phyloP scores from a whole-genome alignment of 2,888 invertebrate species.

The Torymus auratus region DNA sequence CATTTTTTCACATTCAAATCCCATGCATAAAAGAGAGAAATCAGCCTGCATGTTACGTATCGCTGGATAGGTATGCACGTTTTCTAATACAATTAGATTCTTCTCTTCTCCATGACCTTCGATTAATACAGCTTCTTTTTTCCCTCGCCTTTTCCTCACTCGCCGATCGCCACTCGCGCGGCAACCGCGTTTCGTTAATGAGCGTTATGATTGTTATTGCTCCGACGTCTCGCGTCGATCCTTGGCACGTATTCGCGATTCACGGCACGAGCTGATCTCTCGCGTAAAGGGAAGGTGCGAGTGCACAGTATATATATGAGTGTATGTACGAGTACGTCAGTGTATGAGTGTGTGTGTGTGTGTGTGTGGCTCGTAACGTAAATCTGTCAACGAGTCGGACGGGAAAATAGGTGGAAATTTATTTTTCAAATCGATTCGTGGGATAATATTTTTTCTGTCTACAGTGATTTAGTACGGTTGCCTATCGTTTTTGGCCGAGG shows the following conservation, averaged over 20 bases:
- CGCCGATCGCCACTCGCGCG: too few species aligned
- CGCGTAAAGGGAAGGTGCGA: slow-evolving; percentile 35
- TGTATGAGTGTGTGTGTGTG: too few species aligned
- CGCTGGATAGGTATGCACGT: slow-evolving; percentile 17
- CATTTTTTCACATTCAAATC: too few species aligned
- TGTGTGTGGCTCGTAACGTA: too few species aligned
- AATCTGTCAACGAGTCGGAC: too few species aligned
- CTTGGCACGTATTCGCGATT: slow-evolving; percentile 56
- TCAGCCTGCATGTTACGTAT: slow-evolving; percentile 4
- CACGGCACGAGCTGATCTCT: background rate
- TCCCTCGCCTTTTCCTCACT: slow-evolving; percentile 32
- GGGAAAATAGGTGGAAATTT: slow-evolving; percentile 23
- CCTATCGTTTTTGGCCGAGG: too few species aligned
- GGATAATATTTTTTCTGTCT: too few species aligned
- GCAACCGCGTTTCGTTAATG: slow-evolving; percentile 48
- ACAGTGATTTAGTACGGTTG: too few species aligned
- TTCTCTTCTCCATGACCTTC: slow-evolving; percentile 51
- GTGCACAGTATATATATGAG: too few species aligned
- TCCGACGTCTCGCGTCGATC: slow-evolving; percentile 26
- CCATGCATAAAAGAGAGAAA: too few species aligned
- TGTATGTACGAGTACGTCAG: too few species aligned
- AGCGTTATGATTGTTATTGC: slow-evolving; percentile 50
- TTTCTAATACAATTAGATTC: slow-evolving; percentile 16
- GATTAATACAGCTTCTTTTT: slow-evolving; percentile 53
- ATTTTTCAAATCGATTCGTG: background rate